Percentiles rank a stretch among this genome's conserved stretches.
phyloP scores from a whole-genome alignment of 92 coral and sea anemone genomes.

The Palythoa grandis region DNA sequence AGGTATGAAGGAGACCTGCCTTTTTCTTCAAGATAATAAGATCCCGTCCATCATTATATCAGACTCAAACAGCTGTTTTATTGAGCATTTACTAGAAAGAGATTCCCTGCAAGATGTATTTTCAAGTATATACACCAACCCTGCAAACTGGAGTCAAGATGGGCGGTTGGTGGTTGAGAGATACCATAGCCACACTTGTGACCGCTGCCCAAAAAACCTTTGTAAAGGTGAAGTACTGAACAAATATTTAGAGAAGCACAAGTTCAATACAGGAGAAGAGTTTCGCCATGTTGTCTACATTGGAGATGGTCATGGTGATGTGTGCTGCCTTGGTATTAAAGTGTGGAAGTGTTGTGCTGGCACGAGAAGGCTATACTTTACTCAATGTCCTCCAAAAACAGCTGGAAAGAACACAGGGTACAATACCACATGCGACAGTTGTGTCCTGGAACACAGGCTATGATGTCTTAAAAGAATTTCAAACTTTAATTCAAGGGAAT shows the following conservation, averaged over 20 bases:
- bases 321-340: constrained; percentile 75
- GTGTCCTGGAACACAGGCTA: constrained; percentile 86
- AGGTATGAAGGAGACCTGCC: constrained; percentile 94
- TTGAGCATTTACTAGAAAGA: constrained; percentile 75
- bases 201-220: constrained; percentile 76
- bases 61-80: constrained; percentile 92
- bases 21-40: constrained; percentile 49
- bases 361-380: constrained; percentile 79
- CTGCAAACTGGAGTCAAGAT: constrained; percentile 81
- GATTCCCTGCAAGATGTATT: constrained; percentile 63
- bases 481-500: constrained; percentile 48
- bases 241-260: constrained; percentile 49
- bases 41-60: constrained; percentile 83
- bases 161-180: constrained; percentile 70
- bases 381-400: constrained; percentile 56
- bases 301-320: constrained; percentile 94
- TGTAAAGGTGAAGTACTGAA: constrained; percentile 83
- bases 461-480: constrained; percentile 72
- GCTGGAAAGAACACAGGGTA: constrained; percentile 29
- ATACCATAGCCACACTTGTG: constrained; percentile 78
- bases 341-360: constrained; percentile 67
- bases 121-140: constrained; percentile 75
- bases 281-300: constrained; percentile 77
- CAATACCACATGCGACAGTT: constrained; percentile 60
- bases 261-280: constrained; percentile 22